Evolutionary conservation across 2,888 invertebrate species (phyloP).

Genomic region (Euphydryas editha): DNA sequence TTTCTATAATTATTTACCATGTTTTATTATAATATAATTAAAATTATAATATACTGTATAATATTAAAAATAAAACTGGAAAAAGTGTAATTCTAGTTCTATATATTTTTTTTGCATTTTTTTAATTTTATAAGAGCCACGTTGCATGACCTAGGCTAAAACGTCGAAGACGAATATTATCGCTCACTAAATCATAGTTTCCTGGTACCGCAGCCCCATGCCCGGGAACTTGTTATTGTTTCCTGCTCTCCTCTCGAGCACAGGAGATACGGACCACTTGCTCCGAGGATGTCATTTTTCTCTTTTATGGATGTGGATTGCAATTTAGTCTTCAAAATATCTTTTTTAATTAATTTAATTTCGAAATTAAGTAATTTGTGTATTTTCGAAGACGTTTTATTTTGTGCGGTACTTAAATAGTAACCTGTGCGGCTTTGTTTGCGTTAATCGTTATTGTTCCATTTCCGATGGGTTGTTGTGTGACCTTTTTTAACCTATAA

Average conservation of each 20-base stretch:
- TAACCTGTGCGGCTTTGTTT: no score
- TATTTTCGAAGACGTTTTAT: not conserved
- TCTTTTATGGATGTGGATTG: slow-evolving; percentile 28
- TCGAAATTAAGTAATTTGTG: not conserved
- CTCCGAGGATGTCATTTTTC: slow-evolving; percentile 30
- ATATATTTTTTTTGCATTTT: not conserved
- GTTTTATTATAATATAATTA: not conserved
- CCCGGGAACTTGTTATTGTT: slow-evolving; percentile 76
- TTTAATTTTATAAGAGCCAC: not conserved
- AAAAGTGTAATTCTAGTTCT: not conserved
- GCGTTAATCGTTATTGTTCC: no score
- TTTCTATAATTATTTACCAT: not conserved
- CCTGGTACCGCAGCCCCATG: slow-evolving; percentile 63
- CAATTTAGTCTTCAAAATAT: slow-evolving; percentile 13
- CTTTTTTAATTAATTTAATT: not conserved
- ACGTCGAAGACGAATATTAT: slow-evolving; percentile 33
- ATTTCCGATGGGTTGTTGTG: no score
- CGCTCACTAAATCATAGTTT: slow-evolving; percentile 75
- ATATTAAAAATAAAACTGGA: not conserved
- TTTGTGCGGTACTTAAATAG: no score
- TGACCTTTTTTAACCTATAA: no score
- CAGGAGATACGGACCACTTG: slow-evolving; percentile 63
- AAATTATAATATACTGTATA: not conserved
- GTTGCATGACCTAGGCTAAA: not conserved
- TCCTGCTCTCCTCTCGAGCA: slow-evolving; percentile 64